phyloP scores from a whole-genome alignment of 2,888 invertebrate species.

The Meteorus colon region DNA sequence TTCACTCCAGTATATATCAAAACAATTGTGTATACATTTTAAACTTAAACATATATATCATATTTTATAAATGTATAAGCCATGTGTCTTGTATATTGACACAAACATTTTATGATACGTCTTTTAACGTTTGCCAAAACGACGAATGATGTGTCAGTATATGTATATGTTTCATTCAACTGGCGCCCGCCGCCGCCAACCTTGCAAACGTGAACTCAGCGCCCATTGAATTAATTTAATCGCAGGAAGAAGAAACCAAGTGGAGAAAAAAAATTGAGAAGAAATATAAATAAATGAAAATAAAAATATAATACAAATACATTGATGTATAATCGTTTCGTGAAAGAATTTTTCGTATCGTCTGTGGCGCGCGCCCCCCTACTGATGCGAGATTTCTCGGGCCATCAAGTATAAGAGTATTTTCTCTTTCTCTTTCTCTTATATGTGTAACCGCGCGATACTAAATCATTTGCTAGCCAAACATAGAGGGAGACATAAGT shows the following conservation, averaged over 20 bases:
- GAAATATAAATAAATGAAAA: conserved; percentile 36
- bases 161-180: conserved; percentile 19
- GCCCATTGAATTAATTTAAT: conserved; percentile 52
- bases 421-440: conserved; percentile 26
- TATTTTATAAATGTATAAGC: not conserved
- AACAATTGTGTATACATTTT: conserved; percentile 15
- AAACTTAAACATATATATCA: not conserved
- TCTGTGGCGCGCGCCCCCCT: conserved; percentile 59
- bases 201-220: conserved; percentile 29
- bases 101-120: not conserved
- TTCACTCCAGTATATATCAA: not conserved
- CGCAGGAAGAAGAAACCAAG: conserved; percentile 44
- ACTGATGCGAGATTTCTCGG: conserved; percentile 61
- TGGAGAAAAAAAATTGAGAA: conserved; percentile 26
- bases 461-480: conserved; percentile 72
- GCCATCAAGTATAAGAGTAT: conserved; percentile 59
- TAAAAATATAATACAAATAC: conserved; percentile 50
- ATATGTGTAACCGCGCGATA: conserved; percentile 49
- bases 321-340: conserved; percentile 65
- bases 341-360: conserved; percentile 67
- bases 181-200: conserved; percentile 38
- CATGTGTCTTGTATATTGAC: not conserved
- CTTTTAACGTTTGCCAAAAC: conserved; percentile 1
- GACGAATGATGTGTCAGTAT: conserved; percentile 35
- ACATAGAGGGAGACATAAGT: conserved; percentile 62